Evolutionary conservation across 2,797 vertebrate species (phyloP).

Genomic region (Triplophysa yarkandensis): DNA sequence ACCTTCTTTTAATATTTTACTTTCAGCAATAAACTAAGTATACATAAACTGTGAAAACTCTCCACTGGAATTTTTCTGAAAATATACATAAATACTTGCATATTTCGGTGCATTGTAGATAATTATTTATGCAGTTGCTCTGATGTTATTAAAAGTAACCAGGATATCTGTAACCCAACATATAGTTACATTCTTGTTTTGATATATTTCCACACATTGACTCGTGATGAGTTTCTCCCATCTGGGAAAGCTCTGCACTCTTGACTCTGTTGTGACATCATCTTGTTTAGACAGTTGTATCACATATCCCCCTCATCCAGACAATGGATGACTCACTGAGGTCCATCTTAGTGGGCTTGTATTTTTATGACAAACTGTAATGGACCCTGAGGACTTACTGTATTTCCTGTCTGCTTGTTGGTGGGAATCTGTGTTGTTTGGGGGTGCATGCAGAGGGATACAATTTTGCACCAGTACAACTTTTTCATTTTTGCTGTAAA

Average conservation of each 20-base stretch:
- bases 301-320: conserved; percentile 31
- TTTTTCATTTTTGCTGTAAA: conserved; percentile 5
- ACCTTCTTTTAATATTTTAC: background rate
- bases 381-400: background rate
- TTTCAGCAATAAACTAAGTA: background rate
- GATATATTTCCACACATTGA: background rate
- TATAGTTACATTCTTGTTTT: background rate
- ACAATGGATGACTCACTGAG: conserved; percentile 22
- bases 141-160: background rate
- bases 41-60: background rate
- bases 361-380: conserved; percentile 22
- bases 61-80: background rate
- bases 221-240: conserved; percentile 14
- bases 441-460: background rate
- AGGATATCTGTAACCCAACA: background rate
- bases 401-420: conserved; percentile 18
- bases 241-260: conserved; percentile 46
- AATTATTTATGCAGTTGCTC: background rate
- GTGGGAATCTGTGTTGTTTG: conserved; percentile 14
- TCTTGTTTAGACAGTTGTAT: conserved; percentile 49
- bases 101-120: background rate
- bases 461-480: background rate
- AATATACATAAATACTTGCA: background rate
- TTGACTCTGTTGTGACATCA: conserved; percentile 52
- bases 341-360: conserved; percentile 23